Evolutionary conservation across 2,888 invertebrate species (phyloP).

Genomic region (Ochropleura plecta): DNA sequence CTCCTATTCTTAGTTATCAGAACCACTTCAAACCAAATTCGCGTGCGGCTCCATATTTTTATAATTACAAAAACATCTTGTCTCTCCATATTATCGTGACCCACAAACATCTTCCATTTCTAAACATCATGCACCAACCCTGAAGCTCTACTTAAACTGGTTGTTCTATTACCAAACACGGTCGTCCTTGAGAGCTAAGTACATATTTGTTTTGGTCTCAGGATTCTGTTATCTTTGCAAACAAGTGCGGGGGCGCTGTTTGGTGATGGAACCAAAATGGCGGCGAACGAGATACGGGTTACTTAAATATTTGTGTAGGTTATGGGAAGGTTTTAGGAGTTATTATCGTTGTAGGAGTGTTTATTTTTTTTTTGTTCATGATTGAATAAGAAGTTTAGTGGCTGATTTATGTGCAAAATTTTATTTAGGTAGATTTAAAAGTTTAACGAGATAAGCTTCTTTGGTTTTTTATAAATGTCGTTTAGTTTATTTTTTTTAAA

Average conservation of each 20-base stretch:
- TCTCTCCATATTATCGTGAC: background rate
- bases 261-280: slow-evolving; percentile 62
- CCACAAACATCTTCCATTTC: background rate
- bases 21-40: slow-evolving; percentile 27
- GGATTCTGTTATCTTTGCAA: slow-evolving; percentile 86
- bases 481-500: too few relatives aligned
- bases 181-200: slow-evolving; percentile 80
- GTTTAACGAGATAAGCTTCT: background rate
- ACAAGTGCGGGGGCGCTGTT: slow-evolving; percentile 78
- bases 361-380: slow-evolving; percentile 25
- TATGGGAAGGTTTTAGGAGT: slow-evolving; percentile 53
- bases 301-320: slow-evolving; percentile 64
- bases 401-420: background rate
- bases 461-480: background rate
- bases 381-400: slow-evolving; percentile 22
- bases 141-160: slow-evolving; percentile 41
- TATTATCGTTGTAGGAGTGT: slow-evolving; percentile 46
- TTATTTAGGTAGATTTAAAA: background rate
- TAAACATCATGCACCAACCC: background rate
- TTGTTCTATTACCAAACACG: slow-evolving; percentile 68
- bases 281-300: slow-evolving; percentile 53
- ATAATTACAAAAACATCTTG: slow-evolving; percentile 36
- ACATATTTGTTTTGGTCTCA: slow-evolving; percentile 87
- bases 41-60: slow-evolving; percentile 28
- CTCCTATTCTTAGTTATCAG: background rate